These are phyloP conservation scores for Netelia melanura DNA, from an alignment of 2,888 invertebrate species.

Conservation along the genomic window DNA sequence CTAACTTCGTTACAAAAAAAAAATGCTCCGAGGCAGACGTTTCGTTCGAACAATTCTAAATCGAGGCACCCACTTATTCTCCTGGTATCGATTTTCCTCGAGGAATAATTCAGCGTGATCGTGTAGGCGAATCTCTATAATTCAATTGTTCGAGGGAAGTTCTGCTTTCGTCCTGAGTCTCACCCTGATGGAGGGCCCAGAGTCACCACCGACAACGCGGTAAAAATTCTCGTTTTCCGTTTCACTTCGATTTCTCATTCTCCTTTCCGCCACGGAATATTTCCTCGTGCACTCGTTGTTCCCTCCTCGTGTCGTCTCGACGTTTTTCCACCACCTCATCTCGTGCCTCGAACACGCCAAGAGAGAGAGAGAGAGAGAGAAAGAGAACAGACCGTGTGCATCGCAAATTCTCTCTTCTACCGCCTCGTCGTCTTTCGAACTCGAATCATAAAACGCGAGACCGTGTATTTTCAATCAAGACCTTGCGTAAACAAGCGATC, in stretches of 20 bases:
- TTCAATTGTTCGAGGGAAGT: conserved; percentile 45
- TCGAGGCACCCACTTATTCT: conserved; percentile 24
- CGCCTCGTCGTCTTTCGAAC: conserved; percentile 57
- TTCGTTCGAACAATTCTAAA: conserved; percentile 25
- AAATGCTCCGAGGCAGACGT: conserved; percentile 5
- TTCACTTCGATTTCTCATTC: conserved; percentile 52
- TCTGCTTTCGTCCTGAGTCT: not conserved
- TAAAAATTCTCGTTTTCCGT: conserved; percentile 52
- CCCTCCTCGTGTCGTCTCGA: not conserved
- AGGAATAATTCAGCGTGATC: conserved; percentile 53
- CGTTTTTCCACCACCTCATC: conserved; percentile 22
- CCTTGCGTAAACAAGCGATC: conserved; percentile 73
- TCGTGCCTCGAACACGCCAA: not conserved
- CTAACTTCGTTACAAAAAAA: not conserved
- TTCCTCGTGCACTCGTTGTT: conserved; percentile 25
- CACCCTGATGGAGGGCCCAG: conserved; percentile 13
- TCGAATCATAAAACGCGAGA: conserved; percentile 71
- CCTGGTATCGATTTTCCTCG: conserved; percentile 18
- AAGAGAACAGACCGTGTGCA: conserved; percentile 6
- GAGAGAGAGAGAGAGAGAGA: not conserved
- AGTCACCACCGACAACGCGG: conserved; percentile 34
- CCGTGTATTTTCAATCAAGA: conserved; percentile 76
- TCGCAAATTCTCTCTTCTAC: not conserved
- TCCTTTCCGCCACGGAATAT: conserved; percentile 38
- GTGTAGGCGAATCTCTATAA: conserved; percentile 46